Percentiles rank a stretch among this genome's conserved stretches.
Evolutionary conservation across 2,113 vertebrate species (phyloP).

Genomic region (Erythrolamprus reginae): DNA sequence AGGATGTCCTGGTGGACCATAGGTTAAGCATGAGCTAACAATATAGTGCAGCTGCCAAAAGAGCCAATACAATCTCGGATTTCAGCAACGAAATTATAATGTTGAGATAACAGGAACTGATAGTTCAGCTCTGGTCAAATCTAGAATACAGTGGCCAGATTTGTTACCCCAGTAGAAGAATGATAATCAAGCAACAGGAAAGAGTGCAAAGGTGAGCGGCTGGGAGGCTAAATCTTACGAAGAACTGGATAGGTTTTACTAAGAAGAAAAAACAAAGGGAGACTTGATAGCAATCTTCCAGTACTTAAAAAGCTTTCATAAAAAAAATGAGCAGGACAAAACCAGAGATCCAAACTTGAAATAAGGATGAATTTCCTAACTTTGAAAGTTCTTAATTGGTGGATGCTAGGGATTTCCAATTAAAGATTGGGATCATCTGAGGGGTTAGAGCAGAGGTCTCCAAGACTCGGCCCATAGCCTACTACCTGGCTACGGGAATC

Average conservation of each 20-base stretch:
- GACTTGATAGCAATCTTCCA: no score
- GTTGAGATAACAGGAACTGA: background rate
- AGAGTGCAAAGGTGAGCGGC: background rate
- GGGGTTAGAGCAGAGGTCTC: background rate
- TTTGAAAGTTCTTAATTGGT: background rate
- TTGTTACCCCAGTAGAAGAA: background rate
- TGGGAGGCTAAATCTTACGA: background rate
- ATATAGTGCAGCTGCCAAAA: no score
- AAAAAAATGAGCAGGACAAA: background rate
- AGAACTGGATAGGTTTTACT: background rate
- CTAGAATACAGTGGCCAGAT: background rate
- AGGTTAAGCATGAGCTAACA: background rate
- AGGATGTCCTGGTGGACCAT: background rate
- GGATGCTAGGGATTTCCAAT: background rate
- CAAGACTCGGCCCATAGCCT: no score
- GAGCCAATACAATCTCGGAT: no score
- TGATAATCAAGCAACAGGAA: background rate
- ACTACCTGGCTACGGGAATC: background rate
- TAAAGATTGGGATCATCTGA: background rate
- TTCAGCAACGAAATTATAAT: background rate
- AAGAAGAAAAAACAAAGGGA: background rate
- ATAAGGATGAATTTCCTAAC: background rate
- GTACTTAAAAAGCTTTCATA: background rate
- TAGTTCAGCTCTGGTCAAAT: background rate
- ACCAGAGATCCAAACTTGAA: background rate